Base-by-base conservation (phyloP, 2,113 vertebrate species). In the Orientallactaga bullata region DNA sequence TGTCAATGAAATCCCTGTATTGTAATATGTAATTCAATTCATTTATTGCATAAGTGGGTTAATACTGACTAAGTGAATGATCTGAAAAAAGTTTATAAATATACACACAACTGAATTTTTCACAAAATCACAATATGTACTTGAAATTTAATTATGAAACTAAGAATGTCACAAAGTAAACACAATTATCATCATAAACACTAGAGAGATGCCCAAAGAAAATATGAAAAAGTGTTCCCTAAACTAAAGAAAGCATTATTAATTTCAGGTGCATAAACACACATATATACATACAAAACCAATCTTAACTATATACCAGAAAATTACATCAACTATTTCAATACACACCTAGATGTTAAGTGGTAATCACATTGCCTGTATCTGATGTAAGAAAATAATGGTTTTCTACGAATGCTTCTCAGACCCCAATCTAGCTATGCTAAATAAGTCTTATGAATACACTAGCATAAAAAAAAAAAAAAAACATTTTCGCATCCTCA, bases 21-120 rank as follows among this genome's bases (percentile, higher is more conserved):
- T 86, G 7, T 77, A 72, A 85, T n/a, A 68, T 39, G 9, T 4
- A 89, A 90, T 17, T 37, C 28, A 17, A 11, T 88, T 71, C 89
- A 12, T 8, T 37, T 91, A 47, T 63, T 79, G 18, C 12, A 58
- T 35, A 83, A 32, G 15, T 37, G 23, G 61, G 5, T 68, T 71
- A 23, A 0, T 63, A 32, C 79, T 77, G 20, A 32, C 24, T 79
- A 69, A 24, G 2, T 42, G 51, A 10, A 3, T 51, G 26, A 65
- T 60, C n/a, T 77, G 76, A 32, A 91, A 91, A 92, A 86, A 15
- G 18, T 60, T 39, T 21, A 26, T 58, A 91, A 69, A 39, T 77
- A 4, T 76, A 85, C 74, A 35, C 2, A 12, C n/a, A 80, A 5
- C 1, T 76, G 28, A 13, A 16, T 32, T 26, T 60, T 32, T 85